Conservation (phyloP, 1,140 invertebrate species). For the Brachionus asplanchnoidis region DNA sequence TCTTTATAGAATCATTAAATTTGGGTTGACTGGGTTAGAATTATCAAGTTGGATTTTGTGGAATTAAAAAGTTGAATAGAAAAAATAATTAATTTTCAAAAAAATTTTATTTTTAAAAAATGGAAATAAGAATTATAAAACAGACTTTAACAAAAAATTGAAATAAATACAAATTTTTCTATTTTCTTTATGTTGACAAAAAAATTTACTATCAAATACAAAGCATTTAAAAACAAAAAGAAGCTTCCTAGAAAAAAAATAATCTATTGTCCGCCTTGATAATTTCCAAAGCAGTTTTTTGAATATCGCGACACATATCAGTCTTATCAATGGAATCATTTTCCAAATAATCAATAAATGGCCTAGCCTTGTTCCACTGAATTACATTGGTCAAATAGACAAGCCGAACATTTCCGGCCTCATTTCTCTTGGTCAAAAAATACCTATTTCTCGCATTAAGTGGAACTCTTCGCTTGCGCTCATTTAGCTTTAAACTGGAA, state of each 20-base stretch:
- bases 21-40: too few species aligned
- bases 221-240: neutral
- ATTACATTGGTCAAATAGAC: slow-evolving; percentile 28
- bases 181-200: neutral
- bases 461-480: neutral
- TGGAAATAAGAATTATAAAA: neutral
- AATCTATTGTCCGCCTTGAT: neutral
- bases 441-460: neutral
- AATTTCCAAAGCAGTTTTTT: slow-evolving; percentile 16
- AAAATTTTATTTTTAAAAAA: neutral
- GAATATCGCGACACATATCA: slow-evolving; percentile 12
- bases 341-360: slow-evolving; percentile 41
- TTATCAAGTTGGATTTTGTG: too few species aligned
- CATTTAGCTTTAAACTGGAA: neutral
- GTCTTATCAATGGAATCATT: slow-evolving; percentile 22
- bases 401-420: neutral
- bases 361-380: slow-evolving; percentile 20
- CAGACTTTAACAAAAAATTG: neutral
- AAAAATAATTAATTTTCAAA: too few species aligned
- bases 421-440: neutral
- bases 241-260: neutral
- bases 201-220: neutral
- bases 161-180: slow-evolving; percentile 14
- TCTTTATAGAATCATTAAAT: too few species aligned
- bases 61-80: too few species aligned